phyloP scores from a whole-genome alignment of 2,113 vertebrate genomes.

The Toxotes chatareus region DNA sequence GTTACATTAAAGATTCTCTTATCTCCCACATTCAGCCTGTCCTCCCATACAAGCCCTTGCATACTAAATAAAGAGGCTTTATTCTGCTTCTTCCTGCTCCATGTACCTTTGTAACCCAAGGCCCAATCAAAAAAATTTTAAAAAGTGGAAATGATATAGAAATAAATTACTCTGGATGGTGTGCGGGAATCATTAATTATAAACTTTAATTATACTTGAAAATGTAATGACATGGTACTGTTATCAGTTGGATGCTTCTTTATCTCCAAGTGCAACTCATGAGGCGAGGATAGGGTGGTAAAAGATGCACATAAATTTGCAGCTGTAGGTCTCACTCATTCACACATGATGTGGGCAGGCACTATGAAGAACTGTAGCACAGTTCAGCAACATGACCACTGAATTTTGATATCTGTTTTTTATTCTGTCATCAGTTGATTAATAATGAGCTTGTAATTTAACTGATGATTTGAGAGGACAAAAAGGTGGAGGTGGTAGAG shows the following conservation, averaged over 20 bases:
- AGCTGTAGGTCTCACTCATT: conserved; percentile 29
- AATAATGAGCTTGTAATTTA: conserved; percentile 16
- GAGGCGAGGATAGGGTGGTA: background rate
- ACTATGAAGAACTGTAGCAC: background rate
- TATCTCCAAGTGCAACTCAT: background rate
- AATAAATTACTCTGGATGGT: background rate
- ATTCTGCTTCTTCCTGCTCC: background rate
- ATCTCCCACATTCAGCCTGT: background rate
- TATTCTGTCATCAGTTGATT: conserved; percentile 28
- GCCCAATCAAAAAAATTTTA: background rate
- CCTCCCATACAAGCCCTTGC: background rate
- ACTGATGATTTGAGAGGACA: conserved; percentile 31
- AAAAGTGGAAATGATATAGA: background rate
- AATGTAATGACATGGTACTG: conserved; percentile 4
- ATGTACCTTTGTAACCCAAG: background rate
- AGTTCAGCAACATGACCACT: background rate
- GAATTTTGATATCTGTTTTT: background rate
- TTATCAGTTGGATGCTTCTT: background rate
- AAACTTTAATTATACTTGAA: background rate
- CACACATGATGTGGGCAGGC: conserved; percentile 2
- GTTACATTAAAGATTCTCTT: background rate
- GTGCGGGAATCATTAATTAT: conserved; percentile 7
- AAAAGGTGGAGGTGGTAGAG: conserved; percentile 13
- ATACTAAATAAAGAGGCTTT: background rate
- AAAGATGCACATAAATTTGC: conserved; percentile 49